Evolutionary conservation across 2,797 vertebrate species (phyloP), one percentile per base, ranked within the genome.

Genomic region (Hoplostethus mediterraneus): DNA sequence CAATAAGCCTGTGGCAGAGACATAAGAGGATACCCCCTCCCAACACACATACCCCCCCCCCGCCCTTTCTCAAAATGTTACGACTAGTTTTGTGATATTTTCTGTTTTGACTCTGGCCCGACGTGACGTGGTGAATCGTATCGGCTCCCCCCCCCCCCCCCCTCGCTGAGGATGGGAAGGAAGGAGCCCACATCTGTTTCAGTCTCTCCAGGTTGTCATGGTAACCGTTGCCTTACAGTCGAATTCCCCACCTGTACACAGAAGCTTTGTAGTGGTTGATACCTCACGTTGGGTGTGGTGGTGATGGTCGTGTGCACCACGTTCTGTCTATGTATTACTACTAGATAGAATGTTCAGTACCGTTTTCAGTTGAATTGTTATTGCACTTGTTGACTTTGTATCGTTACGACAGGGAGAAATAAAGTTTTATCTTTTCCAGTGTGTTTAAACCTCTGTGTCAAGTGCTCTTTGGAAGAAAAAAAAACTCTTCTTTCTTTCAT

Each of bases 341-440:
- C 87, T 93, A 90, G 92, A 89, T 93, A 91, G 90, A 86, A 88
- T 81, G 83, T 90, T 72, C 65, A 80, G 91, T 91, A 88, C 63
- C 74, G 88, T 91, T 90, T 90, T 87, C 75, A 90, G 88, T 92
- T 81, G 65, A 92, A 85, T 89, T 91, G 92, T 94, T 91, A 84
- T 93, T 94, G 92, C 92, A 95, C 92, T 94, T 92, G 92, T 94
- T 91, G 90, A 94, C 89, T 95, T 95, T 95, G 93, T 95, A 94
- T 94, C 69, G 91, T 94, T 90, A 92, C 88, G 65, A 92, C 90
- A 92, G 89, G 90, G 90, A 93, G 84, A 91, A 95, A 95, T 95
- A 95, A 95, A 95, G 88, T 91, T 93, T 88, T 93, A 94, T 93
- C 91, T 94, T 95, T 94, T 94, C 83, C 90, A 93, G 86, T 92